Base-by-base conservation (phyloP, 2,888 invertebrate species). In the Pseudococcus viburni region DNA sequence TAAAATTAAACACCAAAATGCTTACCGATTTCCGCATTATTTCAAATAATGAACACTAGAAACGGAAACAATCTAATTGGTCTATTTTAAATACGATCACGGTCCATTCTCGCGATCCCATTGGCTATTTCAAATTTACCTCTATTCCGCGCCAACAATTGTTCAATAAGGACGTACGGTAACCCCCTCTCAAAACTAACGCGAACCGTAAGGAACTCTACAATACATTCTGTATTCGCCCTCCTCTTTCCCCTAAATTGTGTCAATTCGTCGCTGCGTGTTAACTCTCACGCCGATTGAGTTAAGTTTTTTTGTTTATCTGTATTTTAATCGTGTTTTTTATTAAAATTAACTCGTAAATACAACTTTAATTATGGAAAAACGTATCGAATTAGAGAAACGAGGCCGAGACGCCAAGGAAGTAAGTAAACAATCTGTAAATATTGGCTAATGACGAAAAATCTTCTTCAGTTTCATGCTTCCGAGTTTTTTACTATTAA, bases 371-470 rank as follows among this genome's bases (percentile, higher is more conserved):
- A 85, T 80, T 91, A 98, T 98, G 98, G 97, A 98, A 94, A 98
- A 98, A 93, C 95, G 98, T 93, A 96, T 99, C 94, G 96, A 96
- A 92, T 94, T 98, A 92, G 99, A 99, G 93, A 95, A 96, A 93
- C 94, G 98, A 92, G 98, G 98, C 92, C 95, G 96, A 92, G 95
- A 95, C 92, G 96, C 97, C 91, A 95, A 95, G 92, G 96, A 97
- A 94, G 98, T 98, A 94, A 95, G 88, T 55, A 73, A n/a, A 26
- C 11, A 83, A 9, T 11, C n/a, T 42, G 46, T 83, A 83, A 83
- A 83, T 83, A 46, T 46, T 39, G 11, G 15, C 2, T 46, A 19
- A 46, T 83, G 80, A 83, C 46, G 80, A 83, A 83, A 83, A 83
- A 83, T 9, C 11, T 46, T 83, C 46, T 9, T 19, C n/a, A 83